Base-by-base conservation (phyloP, 1,140 invertebrate species). In the Condylostylus longicornis region DNA sequence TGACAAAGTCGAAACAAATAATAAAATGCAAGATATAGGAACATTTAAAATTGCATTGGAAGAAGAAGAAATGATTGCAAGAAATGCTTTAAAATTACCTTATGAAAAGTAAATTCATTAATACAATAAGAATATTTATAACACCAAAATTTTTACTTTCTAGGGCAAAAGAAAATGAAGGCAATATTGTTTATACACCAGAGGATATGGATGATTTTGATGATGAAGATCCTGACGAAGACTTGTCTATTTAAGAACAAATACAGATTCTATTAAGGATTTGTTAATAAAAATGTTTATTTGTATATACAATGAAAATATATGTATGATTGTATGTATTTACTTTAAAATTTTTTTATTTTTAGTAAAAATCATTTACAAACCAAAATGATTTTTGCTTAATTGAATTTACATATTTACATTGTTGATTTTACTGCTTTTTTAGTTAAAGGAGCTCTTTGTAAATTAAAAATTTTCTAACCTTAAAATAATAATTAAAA, bases 171-270 rank as follows among this genome's bases (percentile, higher is more conserved):
- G 49, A 45, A 33, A 48, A 51, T 6, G 45, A 52, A 37, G 63
- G 62, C 7, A 63, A 61, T 42, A 70, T 71, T 33, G 54, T 66
- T 28, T 71, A 70, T 42, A 57, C 58, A 21, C 67, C 68, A 14
- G 68, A 71, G 47, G 52, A 55, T 35, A 42, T 57, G 18, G 68
- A 71, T 49, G 68, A 70, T 51, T 58, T 67, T 5, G 69, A 71
- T 43, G 68, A 69, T 31, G 69, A 71, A 49, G 69, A 71, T 63
- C 68, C 67, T 10, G 69, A 71, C 48, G 61, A 65, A 50, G 64
- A 66, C 48, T 45, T 65, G 29, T 51, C 51, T 45, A 53, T 65
- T 40, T 65, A 48, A 49, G n/a, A 5, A 33, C 32, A 41, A 28
- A 23, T 44, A 25, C n/a, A n/a, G n/a, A n/a, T n/a, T n/a, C n/a